Evolutionary conservation across 2,888 invertebrate genomes (phyloP).

Genomic region (Chrysotoxum bicinctum): DNA sequence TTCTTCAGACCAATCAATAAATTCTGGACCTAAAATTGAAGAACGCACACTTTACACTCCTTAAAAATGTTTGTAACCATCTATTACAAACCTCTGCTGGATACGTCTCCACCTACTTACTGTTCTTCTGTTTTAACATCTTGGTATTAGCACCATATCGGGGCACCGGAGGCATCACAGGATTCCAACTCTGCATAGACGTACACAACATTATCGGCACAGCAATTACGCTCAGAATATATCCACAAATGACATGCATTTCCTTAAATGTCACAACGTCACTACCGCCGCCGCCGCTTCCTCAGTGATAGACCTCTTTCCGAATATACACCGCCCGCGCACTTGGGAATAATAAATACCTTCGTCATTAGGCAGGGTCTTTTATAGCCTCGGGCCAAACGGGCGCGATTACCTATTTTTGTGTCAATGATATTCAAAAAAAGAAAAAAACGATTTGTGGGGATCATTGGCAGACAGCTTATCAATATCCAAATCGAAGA

Average conservation of each 20-base stretch:
- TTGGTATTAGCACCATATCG: constrained; percentile 78
- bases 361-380: constrained; percentile 70
- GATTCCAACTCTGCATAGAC: constrained; percentile 70
- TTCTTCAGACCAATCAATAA: constrained; percentile 82
- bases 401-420: constrained; percentile 63
- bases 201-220: constrained; percentile 47
- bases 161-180: constrained; percentile 76
- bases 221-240: constrained; percentile 61
- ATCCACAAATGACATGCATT: constrained; percentile 55
- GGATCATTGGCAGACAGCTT: constrained; percentile 69
- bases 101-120: constrained; percentile 75
- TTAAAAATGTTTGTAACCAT: constrained; percentile 52
- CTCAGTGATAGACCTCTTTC: constrained; percentile 31
- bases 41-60: constrained; percentile 54
- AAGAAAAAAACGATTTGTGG: constrained; percentile 41
- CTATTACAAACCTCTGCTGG: constrained; percentile 61
- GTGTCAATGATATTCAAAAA: constrained; percentile 71
- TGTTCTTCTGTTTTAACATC: constrained; percentile 79
- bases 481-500: constrained; percentile 73
- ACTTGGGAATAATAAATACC: constrained; percentile 74
- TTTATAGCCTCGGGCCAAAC: constrained; percentile 74
- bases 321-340: constrained; percentile 58
- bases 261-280: constrained; percentile 41
- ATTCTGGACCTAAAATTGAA: constrained; percentile 76
- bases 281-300: constrained; percentile 7